Percentiles rank a stretch among this genome's conserved stretches.
Evolutionary conservation across 2,113 vertebrate species (phyloP).

Genomic region (Ceratotherium simum): DNA sequence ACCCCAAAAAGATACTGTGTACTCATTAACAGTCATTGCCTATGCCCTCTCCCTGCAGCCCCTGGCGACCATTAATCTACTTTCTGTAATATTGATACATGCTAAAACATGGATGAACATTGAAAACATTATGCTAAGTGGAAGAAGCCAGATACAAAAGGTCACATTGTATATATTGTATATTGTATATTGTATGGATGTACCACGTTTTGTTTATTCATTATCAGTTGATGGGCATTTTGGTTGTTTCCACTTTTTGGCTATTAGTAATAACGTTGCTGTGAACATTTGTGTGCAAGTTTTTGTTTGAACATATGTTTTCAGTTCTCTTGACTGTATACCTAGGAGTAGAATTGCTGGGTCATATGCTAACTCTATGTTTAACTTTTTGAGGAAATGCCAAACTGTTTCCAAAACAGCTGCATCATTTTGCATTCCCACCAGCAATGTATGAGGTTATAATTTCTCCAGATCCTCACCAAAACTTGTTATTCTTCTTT

Average conservation of each 20-base stretch:
- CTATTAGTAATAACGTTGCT: not conserved
- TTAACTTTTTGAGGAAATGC: not conserved
- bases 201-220: not conserved
- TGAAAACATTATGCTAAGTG: too few relatives aligned
- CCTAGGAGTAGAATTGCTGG: not conserved
- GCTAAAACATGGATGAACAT: too few relatives aligned
- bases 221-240: not conserved
- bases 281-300: not conserved
- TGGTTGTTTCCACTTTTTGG: not conserved
- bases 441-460: not conserved
- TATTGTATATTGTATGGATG: not conserved
- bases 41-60: fast-evolving
- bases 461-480: not conserved
- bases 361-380: not conserved
- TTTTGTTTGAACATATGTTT: not conserved
- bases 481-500: not conserved
- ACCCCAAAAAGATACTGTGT: not conserved
- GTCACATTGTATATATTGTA: too few relatives aligned
- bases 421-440: not conserved
- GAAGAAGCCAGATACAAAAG: too few relatives aligned
- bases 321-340: not conserved
- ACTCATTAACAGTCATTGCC: not conserved
- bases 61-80: not conserved
- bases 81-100: not conserved
- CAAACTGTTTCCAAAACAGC: not conserved